These are phyloP conservation scores for Macrotrachela quadricornifera DNA, from an alignment of 1,140 invertebrate species.

Conservation along the genomic window DNA sequence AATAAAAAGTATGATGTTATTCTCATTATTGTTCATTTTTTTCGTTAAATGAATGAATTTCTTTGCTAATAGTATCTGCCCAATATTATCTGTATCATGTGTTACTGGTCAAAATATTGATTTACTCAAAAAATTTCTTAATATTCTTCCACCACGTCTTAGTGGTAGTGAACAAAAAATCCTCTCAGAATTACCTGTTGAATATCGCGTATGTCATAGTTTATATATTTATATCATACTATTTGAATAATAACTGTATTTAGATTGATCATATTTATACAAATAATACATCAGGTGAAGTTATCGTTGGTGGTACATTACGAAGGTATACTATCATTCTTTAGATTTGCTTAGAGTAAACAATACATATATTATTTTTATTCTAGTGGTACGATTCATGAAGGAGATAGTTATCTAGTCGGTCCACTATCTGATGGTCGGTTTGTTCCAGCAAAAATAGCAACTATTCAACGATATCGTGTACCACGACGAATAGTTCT, in stretches of 20 bases:
- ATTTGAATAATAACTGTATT: constrained; percentile 4
- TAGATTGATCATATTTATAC: constrained; percentile 2
- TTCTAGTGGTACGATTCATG: constrained; percentile 53
- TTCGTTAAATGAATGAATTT: too few relatives aligned
- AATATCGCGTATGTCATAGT: constrained; percentile 28
- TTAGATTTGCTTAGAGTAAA: not conserved
- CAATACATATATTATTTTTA: not conserved
- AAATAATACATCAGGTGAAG: constrained; percentile 21
- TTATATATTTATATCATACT: not conserved
- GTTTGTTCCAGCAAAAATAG: constrained; percentile 53
- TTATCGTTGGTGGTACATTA: constrained; percentile 55
- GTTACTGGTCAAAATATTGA: constrained; percentile 58
- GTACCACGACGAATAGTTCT: constrained; percentile 61
- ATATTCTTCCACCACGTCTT: constrained; percentile 48
- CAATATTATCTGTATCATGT: constrained; percentile 81
- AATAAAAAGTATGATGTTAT: too few relatives aligned
- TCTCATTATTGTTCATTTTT: too few relatives aligned
- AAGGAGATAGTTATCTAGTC: constrained; percentile 52
- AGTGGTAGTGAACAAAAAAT: constrained; percentile 46
- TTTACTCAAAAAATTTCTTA: constrained; percentile 44
- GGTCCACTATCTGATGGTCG: constrained; percentile 63
- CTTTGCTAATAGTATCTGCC: constrained; percentile 36
- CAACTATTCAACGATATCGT: constrained; percentile 68
- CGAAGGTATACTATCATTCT: not conserved
- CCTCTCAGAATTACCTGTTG: constrained; percentile 37